Evolutionary conservation across 1,140 invertebrate species (phyloP).

Genomic region (Melitaea cinxia): DNA sequence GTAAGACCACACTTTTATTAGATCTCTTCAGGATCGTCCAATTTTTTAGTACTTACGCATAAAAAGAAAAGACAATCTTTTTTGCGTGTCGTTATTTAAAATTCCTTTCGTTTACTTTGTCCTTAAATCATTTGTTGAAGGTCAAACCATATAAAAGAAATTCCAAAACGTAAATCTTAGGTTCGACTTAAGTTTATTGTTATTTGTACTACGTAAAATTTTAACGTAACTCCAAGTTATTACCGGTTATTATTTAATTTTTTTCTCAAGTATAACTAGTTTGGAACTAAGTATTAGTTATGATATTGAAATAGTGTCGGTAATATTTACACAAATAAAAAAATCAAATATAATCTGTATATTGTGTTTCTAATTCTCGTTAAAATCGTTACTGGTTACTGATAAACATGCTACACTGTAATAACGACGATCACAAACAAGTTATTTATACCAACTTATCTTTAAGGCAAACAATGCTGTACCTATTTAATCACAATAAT

Average conservation of each 20-base stretch:
- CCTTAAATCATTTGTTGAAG: background rate
- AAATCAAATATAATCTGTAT: too few species aligned
- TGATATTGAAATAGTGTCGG: too few species aligned
- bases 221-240: too few species aligned
- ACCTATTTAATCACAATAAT: background rate
- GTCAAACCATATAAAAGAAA: background rate
- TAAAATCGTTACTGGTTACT: background rate
- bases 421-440: background rate
- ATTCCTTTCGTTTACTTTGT: background rate
- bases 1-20: slow-evolving; percentile 22
- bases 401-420: slow-evolving; percentile 15
- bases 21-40: slow-evolving; percentile 11
- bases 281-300: too few species aligned
- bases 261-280: too few species aligned
- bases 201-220: background rate
- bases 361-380: background rate
- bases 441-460: slow-evolving; percentile 12
- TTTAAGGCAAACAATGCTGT: slow-evolving; percentile 17
- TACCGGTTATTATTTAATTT: too few species aligned
- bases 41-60: slow-evolving; percentile 9
- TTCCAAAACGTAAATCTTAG: background rate
- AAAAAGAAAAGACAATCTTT: slow-evolving; percentile 16
- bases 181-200: background rate
- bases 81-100: slow-evolving; percentile 9
- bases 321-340: too few species aligned